These are phyloP conservation scores for Actenoides hombroni DNA, from an alignment of 2,113 vertebrate genomes.

Conservation along the genomic window DNA sequence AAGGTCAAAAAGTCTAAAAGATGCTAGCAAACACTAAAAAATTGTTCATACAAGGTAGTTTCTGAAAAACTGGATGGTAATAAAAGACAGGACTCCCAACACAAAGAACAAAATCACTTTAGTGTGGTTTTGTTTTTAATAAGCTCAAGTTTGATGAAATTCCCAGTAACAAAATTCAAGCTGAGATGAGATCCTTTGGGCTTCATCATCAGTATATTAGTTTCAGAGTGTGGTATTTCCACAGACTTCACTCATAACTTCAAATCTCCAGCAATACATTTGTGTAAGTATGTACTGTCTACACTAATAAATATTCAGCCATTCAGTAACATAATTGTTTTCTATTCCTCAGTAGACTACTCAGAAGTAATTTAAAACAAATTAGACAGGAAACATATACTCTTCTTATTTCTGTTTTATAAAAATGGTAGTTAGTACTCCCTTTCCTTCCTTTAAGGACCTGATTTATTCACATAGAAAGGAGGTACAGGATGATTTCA, in stretches of 20 bases:
- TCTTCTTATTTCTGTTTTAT: neutral
- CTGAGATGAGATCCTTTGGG: neutral
- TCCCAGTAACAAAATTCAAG: neutral
- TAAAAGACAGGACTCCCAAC: neutral
- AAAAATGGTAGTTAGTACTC: neutral
- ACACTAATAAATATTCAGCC: neutral
- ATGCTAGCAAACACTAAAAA: neutral
- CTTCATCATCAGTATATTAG: neutral
- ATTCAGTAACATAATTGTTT: neutral
- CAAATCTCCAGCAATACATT: neutral
- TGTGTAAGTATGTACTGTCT: neutral
- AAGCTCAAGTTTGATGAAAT: neutral
- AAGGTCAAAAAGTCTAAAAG: neutral
- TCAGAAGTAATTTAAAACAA: constrained; percentile 26
- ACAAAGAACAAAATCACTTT: neutral
- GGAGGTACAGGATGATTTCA: neutral
- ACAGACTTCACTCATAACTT: neutral
- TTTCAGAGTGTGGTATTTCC: neutral
- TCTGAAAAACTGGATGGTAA: neutral
- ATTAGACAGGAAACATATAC: neutral
- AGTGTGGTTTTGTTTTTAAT: neutral
- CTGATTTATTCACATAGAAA: neutral
- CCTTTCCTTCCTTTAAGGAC: neutral
- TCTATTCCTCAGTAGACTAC: neutral
- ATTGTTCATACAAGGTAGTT: neutral